Evolutionary conservation across 1,140 invertebrate genomes (phyloP), one percentile per base, ranked within the genome.

Genomic region (Rhagoletis zephyria): DNA sequence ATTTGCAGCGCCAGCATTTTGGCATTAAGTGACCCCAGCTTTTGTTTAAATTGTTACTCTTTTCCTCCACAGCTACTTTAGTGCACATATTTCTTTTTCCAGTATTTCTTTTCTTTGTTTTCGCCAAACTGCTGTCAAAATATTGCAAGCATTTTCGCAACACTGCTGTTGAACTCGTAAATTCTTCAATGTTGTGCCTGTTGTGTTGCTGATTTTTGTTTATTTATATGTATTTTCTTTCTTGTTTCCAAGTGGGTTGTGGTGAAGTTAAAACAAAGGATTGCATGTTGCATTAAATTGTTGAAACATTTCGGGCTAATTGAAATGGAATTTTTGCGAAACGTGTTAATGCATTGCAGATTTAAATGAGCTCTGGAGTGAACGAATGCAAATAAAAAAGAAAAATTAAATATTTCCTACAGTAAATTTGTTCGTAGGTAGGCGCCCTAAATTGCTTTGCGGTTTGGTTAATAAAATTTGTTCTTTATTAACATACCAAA

Each of bases 291-390:
- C 74, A 48, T 81, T 81, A 48, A 81, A 81, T 56, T 81, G 74
- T 59, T 81, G 74, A 81, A 81, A 81, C 74, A 81, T 81, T 59
- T 81, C 48, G 48, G 74, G 48, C 74, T 81, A 81, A 81, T 81
- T 81, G 74, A 81, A 81, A 81, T 81, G 74, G 74, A 81, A 81
- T 81, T 81, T 30, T 81, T 81, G 48, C n/a, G 74, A 59, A 81
- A 81, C 74, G 74, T 81, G 74, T 81, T 81, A 81, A 81, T 81
- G 74, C 74, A 81, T 81, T 81, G 74, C 74, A 81, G 74, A 81
- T 81, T 81, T 81, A 59, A 81, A 81, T n/a, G 74, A 81, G 74
- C 74, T 30, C 74, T 81, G 19, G 48, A 59, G 51, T 10, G 12
- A 42, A 30, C 4, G 64, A 30, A 65, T 65, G 45, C 40, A n/a